Conservation (phyloP, 1,140 invertebrate genomes). For the Aphaenogaster floridana region DNA sequence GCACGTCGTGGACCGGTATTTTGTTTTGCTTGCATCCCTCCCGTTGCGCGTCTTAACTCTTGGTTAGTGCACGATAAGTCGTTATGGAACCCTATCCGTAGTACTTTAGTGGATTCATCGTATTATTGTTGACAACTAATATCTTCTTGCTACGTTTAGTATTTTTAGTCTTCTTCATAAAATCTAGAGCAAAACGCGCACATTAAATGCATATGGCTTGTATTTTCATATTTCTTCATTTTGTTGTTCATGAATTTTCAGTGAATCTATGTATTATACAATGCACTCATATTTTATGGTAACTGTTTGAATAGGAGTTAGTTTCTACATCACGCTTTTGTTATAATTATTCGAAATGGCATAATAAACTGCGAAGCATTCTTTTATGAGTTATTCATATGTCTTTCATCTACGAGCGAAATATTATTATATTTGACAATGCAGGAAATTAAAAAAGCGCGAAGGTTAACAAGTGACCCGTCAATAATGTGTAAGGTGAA, state of each 20-base stretch:
- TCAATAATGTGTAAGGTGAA: neutral
- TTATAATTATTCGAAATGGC: neutral
- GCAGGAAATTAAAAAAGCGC: neutral
- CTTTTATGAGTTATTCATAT: neutral
- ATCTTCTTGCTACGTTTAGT: neutral
- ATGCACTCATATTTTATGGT: neutral
- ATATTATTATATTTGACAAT: constrained; percentile 7
- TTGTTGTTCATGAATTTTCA: neutral
- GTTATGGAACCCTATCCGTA: neutral
- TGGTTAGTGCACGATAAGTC: constrained; percentile 16
- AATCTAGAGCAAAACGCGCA: neutral
- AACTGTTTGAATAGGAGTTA: neutral
- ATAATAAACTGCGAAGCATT: neutral
- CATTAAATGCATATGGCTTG: neutral
- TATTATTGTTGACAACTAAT: neutral
- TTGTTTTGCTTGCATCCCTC: constrained; percentile 49
- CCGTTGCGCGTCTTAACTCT: neutral
- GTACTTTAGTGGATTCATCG: neutral
- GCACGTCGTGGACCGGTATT: constrained; percentile 56
- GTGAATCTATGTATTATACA: neutral
- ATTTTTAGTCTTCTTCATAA: neutral
- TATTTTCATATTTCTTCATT: neutral
- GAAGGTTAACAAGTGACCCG: constrained; percentile 17
- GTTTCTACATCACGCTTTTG: neutral
- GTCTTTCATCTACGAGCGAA: neutral